Base-by-base conservation (phyloP, 2,888 invertebrate species). In the Tetheella fluctuosa region DNA sequence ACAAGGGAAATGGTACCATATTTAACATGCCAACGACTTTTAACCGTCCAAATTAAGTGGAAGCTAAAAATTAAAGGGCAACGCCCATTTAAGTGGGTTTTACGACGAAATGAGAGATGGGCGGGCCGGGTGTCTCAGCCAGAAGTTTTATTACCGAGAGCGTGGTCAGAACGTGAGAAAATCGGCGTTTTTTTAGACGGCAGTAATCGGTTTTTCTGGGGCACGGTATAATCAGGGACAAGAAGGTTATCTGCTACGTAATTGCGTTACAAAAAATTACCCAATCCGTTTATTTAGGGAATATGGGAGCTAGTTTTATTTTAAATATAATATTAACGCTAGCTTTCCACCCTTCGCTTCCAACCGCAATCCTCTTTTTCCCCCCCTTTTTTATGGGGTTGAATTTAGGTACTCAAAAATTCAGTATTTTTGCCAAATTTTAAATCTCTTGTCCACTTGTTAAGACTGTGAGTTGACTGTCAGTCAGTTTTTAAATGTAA, bases 81-180 rank as follows among this genome's bases (percentile, higher is more conserved):
- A 69, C 75, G 73, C 74, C 77, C 73, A 69, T 71, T 75, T 75
- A 77, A 80, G 71, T 74, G 79, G 72, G 69, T 74, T 79, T 74
- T 77, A 74, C 69, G 74, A 80, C 79, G 67, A 78, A 83, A 86
- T 85, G 84, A 85, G 86, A 79, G 77, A 83, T 81, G 79, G 87
- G 87, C 86, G 86, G 79, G 67, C 59, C 80, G 61, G 62, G 66
- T 78, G 85, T 84, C 86, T 72, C 63, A 61, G 58, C 65, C 86
- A 87, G 86, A 86, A 84, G 80, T 73, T 86, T 86, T 87, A 86
- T 86, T 73, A 76, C 80, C 59, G 12, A 17, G 59, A 65, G 61
- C 70, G 60, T 67, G 69, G 65, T 64, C 69, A 67, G 42, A 59
- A 56, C 55, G 62, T 54, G 64, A 64, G 61, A 62, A 67, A 78